Evolutionary conservation across 2,888 invertebrate species (phyloP).

Genomic region (Cryptops parisi): DNA sequence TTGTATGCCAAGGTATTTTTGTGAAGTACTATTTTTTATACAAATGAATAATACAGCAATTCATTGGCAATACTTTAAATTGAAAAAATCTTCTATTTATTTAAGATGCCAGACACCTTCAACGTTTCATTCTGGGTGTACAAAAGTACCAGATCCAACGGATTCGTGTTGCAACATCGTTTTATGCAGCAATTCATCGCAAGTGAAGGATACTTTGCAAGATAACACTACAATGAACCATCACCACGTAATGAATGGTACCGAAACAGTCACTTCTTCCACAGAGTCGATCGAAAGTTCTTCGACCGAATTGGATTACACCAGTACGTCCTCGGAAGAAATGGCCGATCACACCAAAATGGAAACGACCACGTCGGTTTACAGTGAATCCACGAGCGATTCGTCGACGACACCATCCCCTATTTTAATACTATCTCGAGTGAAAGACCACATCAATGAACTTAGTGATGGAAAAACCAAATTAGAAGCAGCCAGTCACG

Average conservation of each 20-base stretch:
- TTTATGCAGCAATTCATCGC: conserved; percentile 52
- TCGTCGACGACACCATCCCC: neutral
- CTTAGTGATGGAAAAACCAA: neutral
- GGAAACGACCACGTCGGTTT: neutral
- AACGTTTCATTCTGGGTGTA: conserved; percentile 41
- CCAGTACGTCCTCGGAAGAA: neutral
- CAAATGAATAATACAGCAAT: neutral
- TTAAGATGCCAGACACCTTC: conserved; percentile 9
- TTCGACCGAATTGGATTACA: neutral
- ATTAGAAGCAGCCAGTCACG: neutral
- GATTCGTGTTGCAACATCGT: conserved; percentile 74
- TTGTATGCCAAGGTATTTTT: conserved; percentile 50
- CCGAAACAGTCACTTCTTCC: neutral
- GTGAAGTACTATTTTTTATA: conserved; percentile 6
- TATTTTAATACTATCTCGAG: neutral
- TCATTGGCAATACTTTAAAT: neutral
- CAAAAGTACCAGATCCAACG: conserved; percentile 62
- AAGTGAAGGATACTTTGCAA: conserved; percentile 1
- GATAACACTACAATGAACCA: too few species aligned
- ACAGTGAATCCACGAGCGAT: neutral
- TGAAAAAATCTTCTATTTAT: too few species aligned
- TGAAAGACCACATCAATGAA: neutral
- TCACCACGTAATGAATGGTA: too few species aligned
- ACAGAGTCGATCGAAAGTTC: neutral
- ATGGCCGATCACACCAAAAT: neutral